Evolutionary conservation across 2,113 vertebrate genomes (phyloP).

Genomic region (Cranoglanis bouderius): DNA sequence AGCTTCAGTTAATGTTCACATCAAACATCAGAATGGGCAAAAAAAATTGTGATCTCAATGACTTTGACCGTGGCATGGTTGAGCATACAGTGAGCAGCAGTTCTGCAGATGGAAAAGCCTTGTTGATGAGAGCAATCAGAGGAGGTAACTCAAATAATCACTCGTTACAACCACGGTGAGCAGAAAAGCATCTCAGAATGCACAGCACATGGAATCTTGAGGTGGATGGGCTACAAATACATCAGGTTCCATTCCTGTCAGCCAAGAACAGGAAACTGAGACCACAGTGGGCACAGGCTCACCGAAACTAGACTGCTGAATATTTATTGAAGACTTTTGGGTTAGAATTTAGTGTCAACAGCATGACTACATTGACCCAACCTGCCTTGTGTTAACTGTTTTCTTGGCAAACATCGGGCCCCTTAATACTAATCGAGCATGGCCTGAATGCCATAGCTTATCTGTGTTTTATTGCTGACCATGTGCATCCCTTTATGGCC

Average conservation of each 20-base stretch:
- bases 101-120: neutral
- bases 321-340: neutral
- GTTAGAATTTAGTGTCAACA: neutral
- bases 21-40: neutral
- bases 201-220: neutral
- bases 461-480: neutral
- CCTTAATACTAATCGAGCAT: neutral
- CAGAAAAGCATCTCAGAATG: neutral
- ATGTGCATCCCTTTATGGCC: neutral
- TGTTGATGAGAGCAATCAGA: neutral
- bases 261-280: neutral
- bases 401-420: neutral
- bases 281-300: neutral
- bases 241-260: neutral
- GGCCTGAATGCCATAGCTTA: neutral
- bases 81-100: neutral
- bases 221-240: neutral
- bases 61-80: neutral
- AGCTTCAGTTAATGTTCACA: neutral
- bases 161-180: neutral
- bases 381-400: neutral
- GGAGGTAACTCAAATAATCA: neutral
- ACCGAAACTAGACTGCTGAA: neutral
- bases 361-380: neutral
- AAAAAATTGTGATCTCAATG: neutral